These are phyloP conservation scores for Rhysida immarginata DNA, from an alignment of 1,140 invertebrate species.

Conservation along the genomic window DNA sequence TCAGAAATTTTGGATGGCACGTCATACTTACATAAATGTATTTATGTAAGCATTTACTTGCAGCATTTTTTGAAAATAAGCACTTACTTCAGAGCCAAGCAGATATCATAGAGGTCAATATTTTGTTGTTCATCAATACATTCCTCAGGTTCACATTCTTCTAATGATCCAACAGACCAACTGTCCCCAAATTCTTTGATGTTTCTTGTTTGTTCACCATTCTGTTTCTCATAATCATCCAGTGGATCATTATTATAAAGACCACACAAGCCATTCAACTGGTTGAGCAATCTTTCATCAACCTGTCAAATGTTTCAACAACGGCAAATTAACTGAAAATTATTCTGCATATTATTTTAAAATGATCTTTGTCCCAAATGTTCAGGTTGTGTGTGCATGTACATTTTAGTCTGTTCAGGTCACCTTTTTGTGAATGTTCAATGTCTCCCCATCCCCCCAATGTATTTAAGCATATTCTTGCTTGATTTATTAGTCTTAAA, in stretches of 20 bases:
- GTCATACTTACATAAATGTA: slow-evolving; percentile 41
- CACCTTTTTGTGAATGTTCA: too few relatives aligned
- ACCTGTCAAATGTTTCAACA: slow-evolving; percentile 19
- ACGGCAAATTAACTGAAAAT: background rate
- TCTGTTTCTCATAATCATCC: slow-evolving; percentile 53
- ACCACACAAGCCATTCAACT: slow-evolving; percentile 62
- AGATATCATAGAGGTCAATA: slow-evolving; percentile 44
- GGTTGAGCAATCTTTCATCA: slow-evolving; percentile 35
- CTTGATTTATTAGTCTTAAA: too few relatives aligned
- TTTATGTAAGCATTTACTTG: slow-evolving; percentile 44
- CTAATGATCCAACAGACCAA: slow-evolving; percentile 40
- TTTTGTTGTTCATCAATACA: slow-evolving; percentile 40
- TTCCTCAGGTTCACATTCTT: slow-evolving; percentile 37
- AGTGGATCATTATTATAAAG: slow-evolving; percentile 44
- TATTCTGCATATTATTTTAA: too few relatives aligned
- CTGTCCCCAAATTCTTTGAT: slow-evolving; percentile 53
- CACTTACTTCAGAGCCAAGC: slow-evolving; percentile 31
- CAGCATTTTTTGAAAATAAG: too few relatives aligned
- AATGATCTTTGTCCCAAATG: too few relatives aligned
- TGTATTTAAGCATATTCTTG: too few relatives aligned
- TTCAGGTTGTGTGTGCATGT: too few relatives aligned
- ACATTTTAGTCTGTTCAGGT: too few relatives aligned
- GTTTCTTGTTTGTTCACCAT: slow-evolving; percentile 41
- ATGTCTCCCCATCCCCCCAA: too few relatives aligned
- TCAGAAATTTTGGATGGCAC: slow-evolving; percentile 48